phyloP scores from a whole-genome alignment of 2,797 vertebrate species.

The Phylloscopus collybita region DNA sequence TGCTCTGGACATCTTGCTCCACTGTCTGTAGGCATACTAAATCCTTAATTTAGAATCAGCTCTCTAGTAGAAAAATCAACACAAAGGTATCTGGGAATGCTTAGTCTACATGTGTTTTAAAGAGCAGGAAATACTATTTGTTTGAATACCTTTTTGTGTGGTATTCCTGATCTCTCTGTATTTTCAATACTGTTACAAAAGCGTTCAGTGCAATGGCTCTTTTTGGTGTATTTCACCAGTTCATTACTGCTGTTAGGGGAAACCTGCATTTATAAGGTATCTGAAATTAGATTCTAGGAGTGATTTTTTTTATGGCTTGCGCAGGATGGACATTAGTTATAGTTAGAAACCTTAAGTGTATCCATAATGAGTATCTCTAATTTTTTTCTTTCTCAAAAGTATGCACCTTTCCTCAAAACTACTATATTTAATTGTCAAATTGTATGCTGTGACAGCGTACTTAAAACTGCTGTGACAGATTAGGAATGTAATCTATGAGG shows the following conservation, averaged over 20 bases:
- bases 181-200: not conserved
- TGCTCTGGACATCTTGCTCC: not conserved
- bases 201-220: fast-evolving
- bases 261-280: not conserved
- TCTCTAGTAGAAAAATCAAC: not conserved
- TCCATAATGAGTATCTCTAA: not conserved
- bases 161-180: not conserved
- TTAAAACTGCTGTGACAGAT: not conserved
- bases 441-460: not conserved
- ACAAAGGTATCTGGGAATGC: not conserved
- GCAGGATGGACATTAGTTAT: not conserved
- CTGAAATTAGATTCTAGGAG: not conserved
- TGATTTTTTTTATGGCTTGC: not conserved
- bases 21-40: not conserved
- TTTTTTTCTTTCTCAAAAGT: not conserved
- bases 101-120: not conserved
- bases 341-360: not conserved
- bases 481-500: not conserved
- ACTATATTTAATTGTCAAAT: not conserved
- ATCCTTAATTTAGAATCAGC: not conserved
- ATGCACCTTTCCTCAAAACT: not conserved
- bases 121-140: not conserved
- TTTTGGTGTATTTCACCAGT: not conserved
- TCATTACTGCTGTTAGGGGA: not conserved
- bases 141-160: not conserved